These are phyloP conservation scores for Netelia melanura DNA, from an alignment of 2,888 invertebrate genomes.

Conservation along the genomic window DNA sequence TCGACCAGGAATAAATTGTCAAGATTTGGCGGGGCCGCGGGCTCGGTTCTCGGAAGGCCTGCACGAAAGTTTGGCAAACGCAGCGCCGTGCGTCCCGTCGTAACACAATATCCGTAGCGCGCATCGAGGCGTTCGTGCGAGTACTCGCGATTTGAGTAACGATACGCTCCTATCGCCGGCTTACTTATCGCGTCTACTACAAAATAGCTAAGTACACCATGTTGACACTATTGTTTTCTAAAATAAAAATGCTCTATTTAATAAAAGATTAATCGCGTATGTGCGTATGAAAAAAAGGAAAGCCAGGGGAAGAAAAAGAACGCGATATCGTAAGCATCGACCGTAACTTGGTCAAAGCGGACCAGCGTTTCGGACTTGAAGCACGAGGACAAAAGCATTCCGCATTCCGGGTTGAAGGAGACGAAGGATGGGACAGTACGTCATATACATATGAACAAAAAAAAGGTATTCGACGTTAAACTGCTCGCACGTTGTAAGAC, in stretches of 20 bases:
- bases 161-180: no score
- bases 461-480: conserved; percentile 17
- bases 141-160: not conserved
- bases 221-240: no score
- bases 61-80: conserved; percentile 70
- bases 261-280: no score
- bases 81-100: conserved; percentile 31
- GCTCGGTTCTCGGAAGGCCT: conserved; percentile 69
- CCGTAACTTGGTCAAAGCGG: not conserved
- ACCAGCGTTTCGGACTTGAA: not conserved
- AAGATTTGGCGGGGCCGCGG: conserved; percentile 69
- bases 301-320: no score
- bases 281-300: no score
- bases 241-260: no score
- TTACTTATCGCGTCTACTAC: no score
- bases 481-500: not conserved
- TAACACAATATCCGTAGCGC: conserved; percentile 61
- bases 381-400: conserved; percentile 56
- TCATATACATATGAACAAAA: conserved; percentile 6
- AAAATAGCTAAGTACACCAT: no score
- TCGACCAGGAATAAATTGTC: conserved; percentile 72
- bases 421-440: conserved; percentile 9
- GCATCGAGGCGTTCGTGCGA: not conserved
- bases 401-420: conserved; percentile 32
- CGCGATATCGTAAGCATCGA: no score